A percentile compares a stretch with the other conserved stretches of the same genome.
Evolutionary conservation across 2,797 vertebrate species (phyloP).

Genomic region (Enteromius mattozi): DNA sequence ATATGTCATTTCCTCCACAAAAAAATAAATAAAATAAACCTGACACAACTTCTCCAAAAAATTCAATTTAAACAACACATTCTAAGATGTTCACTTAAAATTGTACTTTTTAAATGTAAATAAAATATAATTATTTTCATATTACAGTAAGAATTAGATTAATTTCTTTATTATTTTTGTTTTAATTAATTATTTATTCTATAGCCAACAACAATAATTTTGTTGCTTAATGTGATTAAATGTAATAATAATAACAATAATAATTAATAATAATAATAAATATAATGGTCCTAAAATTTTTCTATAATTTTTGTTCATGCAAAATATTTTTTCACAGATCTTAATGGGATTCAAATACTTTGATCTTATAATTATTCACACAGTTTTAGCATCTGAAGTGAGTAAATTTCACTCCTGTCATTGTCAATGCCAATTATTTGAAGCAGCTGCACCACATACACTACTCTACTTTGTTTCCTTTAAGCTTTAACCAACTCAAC

Average conservation of each 20-base stretch:
- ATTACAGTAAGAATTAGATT: background rate
- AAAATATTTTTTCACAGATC: background rate
- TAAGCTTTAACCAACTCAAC: background rate
- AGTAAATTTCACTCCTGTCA: background rate
- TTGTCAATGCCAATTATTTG: constrained; percentile 9
- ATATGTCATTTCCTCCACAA: background rate
- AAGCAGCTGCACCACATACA: background rate
- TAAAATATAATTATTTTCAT: too few relatives aligned
- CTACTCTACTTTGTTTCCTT: background rate
- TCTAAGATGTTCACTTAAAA: background rate
- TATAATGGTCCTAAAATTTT: background rate
- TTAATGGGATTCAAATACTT: background rate
- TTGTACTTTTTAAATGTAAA: background rate
- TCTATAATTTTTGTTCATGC: background rate
- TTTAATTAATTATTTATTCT: background rate
- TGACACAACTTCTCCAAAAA: background rate
- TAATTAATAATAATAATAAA: background rate
- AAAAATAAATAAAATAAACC: background rate
- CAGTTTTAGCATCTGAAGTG: background rate
- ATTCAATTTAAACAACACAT: background rate
- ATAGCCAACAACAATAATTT: background rate
- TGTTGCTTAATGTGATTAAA: background rate
- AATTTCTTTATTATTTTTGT: too few relatives aligned
- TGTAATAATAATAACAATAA: background rate
- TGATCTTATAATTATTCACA: background rate